phyloP scores from a whole-genome alignment of 2,888 invertebrate genomes.

The Ellobium chinense region DNA sequence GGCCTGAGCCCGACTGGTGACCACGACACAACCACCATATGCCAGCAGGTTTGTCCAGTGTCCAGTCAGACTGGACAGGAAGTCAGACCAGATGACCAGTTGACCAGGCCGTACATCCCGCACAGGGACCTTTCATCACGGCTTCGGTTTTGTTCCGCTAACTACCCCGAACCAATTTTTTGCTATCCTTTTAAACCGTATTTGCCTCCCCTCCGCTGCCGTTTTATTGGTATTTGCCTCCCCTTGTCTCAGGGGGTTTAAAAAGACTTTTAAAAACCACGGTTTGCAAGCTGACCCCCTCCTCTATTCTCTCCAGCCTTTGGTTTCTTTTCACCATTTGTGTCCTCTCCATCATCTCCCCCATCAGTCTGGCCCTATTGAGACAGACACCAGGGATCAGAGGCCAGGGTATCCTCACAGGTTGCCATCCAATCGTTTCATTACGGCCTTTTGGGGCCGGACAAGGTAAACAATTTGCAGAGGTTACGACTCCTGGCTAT shows the following conservation, averaged over 20 bases:
- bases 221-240: conserved; percentile 34
- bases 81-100: conserved; percentile 29
- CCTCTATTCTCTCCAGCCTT: background rate
- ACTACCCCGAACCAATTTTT: conserved; percentile 10
- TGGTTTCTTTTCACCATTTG: conserved; percentile 16
- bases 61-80: conserved; percentile 21
- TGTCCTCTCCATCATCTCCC: background rate
- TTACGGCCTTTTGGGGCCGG: background rate
- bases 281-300: conserved; percentile 17
- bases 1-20: background rate
- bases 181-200: conserved; percentile 29
- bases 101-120: conserved; percentile 11
- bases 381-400: background rate
- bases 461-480: conserved; percentile 32
- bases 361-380: conserved; percentile 4
- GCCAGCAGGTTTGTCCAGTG: conserved; percentile 13
- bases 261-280: background rate
- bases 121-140: conserved; percentile 9
- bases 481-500: background rate
- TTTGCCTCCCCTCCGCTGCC: conserved; percentile 23
- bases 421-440: conserved; percentile 35
- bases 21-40: conserved; percentile 2
- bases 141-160: conserved; percentile 8
- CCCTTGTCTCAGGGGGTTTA: background rate
- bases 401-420: conserved; percentile 4